A percentile compares a stretch with the other conserved stretches of the same genome.
phyloP scores from a whole-genome alignment of 2,888 invertebrate species.

The Cerastis rubricosa region DNA sequence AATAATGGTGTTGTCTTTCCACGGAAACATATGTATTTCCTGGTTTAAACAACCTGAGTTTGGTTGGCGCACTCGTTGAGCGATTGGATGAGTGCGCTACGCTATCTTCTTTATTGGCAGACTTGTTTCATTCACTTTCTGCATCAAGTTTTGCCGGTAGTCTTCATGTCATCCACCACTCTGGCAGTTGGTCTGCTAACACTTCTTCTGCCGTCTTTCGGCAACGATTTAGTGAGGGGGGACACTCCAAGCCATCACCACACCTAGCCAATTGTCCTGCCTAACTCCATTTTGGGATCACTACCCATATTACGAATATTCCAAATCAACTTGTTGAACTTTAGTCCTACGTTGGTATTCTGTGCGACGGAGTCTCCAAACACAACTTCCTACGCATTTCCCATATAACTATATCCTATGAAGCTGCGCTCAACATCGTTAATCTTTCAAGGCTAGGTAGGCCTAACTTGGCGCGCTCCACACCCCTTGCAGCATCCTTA shows the following conservation, averaged over 20 bases:
- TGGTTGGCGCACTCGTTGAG: too few relatives aligned
- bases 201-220: background rate
- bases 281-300: background rate
- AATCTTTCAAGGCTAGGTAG: background rate
- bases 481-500: background rate
- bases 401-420: too few relatives aligned
- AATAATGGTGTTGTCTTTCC: background rate
- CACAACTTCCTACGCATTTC: too few relatives aligned
- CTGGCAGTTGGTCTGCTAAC: background rate
- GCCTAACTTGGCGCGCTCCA: background rate
- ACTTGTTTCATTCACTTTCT: background rate
- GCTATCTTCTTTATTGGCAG: background rate
- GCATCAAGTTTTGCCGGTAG: background rate
- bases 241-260: background rate
- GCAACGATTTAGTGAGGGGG: background rate
- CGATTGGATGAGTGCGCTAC: too few relatives aligned
- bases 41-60: background rate
- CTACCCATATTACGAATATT: background rate
- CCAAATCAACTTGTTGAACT: background rate
- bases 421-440: too few relatives aligned
- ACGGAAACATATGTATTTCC: background rate
- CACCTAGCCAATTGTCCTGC: background rate
- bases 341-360: background rate
- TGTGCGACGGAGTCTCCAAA: background rate
- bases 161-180: background rate